phyloP scores from a whole-genome alignment of 2,113 vertebrate species.

The Monopterus albus region DNA sequence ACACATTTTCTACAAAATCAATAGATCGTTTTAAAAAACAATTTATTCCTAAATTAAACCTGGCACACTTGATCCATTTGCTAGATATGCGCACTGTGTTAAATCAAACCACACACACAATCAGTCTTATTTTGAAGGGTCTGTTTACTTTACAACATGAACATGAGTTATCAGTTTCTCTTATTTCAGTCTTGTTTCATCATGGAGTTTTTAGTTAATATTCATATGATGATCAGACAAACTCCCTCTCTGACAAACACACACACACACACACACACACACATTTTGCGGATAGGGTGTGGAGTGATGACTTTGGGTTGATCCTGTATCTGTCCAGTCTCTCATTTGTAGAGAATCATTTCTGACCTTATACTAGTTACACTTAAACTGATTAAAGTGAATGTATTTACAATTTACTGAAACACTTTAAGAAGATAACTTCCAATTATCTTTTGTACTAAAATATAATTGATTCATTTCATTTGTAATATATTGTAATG shows the following conservation, averaged over 20 bases:
- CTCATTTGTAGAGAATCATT: not conserved
- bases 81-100: not conserved
- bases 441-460: no score
- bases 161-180: conserved; percentile 42
- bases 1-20: not conserved
- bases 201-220: conserved; percentile 56
- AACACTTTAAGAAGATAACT: no score
- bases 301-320: not conserved
- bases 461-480: not conserved
- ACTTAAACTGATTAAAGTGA: no score
- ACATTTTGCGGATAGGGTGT: not conserved
- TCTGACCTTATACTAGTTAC: not conserved
- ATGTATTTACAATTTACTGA: no score
- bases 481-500: not conserved
- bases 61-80: not conserved
- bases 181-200: conserved; percentile 68
- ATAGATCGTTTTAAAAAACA: not conserved
- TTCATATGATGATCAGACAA: conserved; percentile 42
- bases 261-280: conserved; percentile 3
- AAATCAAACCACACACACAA: conserved; percentile 6
- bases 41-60: not conserved
- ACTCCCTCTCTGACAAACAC: conserved; percentile 11
- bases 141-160: conserved; percentile 39
- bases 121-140: conserved; percentile 18
- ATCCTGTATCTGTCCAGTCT: not conserved